Evolutionary conservation across 2,888 invertebrate genomes (phyloP).

Genomic region (Ichneumoninae sp.): DNA sequence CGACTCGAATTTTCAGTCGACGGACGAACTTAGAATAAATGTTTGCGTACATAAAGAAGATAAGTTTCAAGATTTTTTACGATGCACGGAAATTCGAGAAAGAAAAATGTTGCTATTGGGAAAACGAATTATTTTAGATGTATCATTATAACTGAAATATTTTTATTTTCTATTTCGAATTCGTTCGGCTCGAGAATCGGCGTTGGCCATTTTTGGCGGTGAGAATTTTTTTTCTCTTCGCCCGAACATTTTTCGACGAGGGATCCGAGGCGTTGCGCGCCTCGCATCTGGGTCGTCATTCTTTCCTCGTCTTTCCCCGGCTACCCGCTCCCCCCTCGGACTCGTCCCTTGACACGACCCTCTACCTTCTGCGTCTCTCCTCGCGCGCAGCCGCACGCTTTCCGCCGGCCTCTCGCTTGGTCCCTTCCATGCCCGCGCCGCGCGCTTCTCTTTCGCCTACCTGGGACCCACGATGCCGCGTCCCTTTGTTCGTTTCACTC

Average conservation of each 20-base stretch:
- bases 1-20: no score
- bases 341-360: constrained; percentile 50
- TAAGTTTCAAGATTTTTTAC: no score
- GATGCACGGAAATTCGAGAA: no score
- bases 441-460: constrained; percentile 46
- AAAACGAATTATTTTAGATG: no score
- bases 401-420: constrained; percentile 3
- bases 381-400: constrained; percentile 12
- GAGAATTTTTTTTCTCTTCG: constrained; percentile 6
- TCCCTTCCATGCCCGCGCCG: constrained; percentile 18
- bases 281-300: constrained; percentile 75
- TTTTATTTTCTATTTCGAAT: no score
- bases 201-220: constrained; percentile 60
- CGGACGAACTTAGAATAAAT: no score
- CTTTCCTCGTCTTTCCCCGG: constrained; percentile 54
- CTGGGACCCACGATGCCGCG: constrained; percentile 66
- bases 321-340: constrained; percentile 21
- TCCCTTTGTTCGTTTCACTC: constrained; percentile 73
- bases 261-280: constrained; percentile 10
- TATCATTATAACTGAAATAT: no score
- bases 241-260: constrained; percentile 18
- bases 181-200: not conserved
- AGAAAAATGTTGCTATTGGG: no score
- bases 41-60: no score
- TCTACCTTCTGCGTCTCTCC: constrained; percentile 30